Conservation (phyloP, 2,797 vertebrate species). For the Chanos chanos region DNA sequence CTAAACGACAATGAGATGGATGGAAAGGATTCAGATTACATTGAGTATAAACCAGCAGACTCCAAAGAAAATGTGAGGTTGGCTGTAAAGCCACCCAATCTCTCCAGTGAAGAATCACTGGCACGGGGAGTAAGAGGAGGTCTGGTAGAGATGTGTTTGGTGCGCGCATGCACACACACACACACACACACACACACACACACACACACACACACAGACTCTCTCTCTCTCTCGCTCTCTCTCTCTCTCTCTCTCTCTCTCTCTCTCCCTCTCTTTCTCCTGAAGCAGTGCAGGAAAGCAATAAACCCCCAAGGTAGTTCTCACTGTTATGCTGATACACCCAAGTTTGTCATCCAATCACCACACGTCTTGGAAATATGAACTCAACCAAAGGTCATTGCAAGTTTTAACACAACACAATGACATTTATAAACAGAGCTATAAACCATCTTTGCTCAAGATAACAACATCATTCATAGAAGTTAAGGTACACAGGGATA, state of each 20-base stretch:
- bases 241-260: conserved; percentile 1
- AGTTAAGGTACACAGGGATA: not conserved
- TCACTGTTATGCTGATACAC: conserved; percentile 16
- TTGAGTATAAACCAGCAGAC: too few species aligned
- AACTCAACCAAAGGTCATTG: conserved; percentile 17
- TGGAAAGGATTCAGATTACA: not conserved
- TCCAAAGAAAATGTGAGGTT: too few species aligned
- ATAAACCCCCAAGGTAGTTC: not conserved
- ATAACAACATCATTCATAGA: conserved; percentile 14
- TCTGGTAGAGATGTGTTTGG: too few species aligned
- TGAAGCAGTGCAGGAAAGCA: not conserved
- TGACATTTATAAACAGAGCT: conserved; percentile 1
- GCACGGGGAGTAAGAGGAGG: too few species aligned
- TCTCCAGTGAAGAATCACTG: too few species aligned
- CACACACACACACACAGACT: too few species aligned
- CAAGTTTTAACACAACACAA: conserved; percentile 18
- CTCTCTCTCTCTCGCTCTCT: conserved; percentile 10
- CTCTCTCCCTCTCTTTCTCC: conserved; percentile 1
- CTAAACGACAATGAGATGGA: conserved; percentile 11
- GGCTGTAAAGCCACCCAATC: conserved; percentile 7
- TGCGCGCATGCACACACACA: too few species aligned
- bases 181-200: too few species aligned
- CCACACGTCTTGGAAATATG: conserved; percentile 2
- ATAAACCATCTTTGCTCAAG: conserved; percentile 12
- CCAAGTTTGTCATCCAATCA: not conserved